Conservation (phyloP, 2,113 vertebrate genomes). For the Suncus etruscus region DNA sequence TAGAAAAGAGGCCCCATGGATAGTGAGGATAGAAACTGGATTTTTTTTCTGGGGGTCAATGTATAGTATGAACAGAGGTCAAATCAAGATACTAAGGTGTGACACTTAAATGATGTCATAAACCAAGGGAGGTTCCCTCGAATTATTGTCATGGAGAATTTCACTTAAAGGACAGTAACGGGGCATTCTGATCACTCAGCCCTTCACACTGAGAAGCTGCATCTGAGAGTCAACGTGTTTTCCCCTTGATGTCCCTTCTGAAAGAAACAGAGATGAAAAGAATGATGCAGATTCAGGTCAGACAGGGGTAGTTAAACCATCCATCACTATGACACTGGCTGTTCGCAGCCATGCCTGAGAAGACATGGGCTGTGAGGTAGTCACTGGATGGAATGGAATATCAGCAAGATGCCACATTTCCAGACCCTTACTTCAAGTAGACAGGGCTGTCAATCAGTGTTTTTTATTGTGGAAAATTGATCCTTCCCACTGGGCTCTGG, state of each 20-base stretch:
- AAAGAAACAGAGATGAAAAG: neutral
- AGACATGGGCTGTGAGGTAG: neutral
- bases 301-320: neutral
- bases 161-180: neutral
- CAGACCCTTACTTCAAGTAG: neutral
- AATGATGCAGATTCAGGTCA: neutral
- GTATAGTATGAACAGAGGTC: neutral
- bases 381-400: too few species aligned
- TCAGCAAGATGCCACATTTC: neutral
- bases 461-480: neutral
- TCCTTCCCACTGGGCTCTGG: neutral
- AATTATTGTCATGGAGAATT: too few species aligned
- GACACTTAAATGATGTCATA: neutral
- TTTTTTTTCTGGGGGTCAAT: neutral
- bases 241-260: neutral
- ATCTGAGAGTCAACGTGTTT: neutral
- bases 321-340: neutral
- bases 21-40: neutral
- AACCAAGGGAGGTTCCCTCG: neutral
- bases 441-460: neutral
- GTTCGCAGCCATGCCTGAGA: neutral
- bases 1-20: neutral
- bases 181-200: neutral
- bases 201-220: neutral
- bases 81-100: neutral